phyloP scores from a whole-genome alignment of 1,140 invertebrate species.

The Charaxes varanes region DNA sequence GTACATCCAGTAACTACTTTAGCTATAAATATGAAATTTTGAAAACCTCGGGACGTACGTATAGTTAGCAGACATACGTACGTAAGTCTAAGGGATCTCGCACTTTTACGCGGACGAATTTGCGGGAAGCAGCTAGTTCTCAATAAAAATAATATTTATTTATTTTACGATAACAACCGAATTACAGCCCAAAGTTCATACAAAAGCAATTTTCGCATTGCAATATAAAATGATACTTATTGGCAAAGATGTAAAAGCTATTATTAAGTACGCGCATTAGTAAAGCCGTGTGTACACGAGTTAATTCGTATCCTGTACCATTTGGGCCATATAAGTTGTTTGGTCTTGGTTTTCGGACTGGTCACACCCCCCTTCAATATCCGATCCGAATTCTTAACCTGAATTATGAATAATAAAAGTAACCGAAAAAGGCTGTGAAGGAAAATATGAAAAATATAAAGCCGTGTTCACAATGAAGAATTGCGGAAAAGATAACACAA shows the following conservation, averaged over 20 bases:
- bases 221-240: background rate
- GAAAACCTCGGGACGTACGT: too few species aligned
- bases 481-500: too few species aligned
- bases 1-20: too few species aligned
- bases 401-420: conserved; percentile 23
- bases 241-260: too few species aligned
- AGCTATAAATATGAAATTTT: too few species aligned
- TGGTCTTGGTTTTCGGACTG: conserved; percentile 6
- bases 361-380: conserved; percentile 13
- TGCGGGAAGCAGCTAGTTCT: too few species aligned
- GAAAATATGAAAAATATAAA: conserved; percentile 10
- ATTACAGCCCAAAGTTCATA: background rate
- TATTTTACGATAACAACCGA: too few species aligned
- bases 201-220: background rate
- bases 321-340: conserved; percentile 6
- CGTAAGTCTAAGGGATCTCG: too few species aligned
- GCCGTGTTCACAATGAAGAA: background rate
- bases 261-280: too few species aligned
- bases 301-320: conserved; percentile 5
- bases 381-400: conserved; percentile 21
- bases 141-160: too few species aligned
- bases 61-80: too few species aligned
- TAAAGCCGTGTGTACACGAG: background rate
- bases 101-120: too few species aligned
- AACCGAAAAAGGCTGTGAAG: conserved; percentile 7